These are phyloP conservation scores for Ariopsis seemanni DNA, from an alignment of 2,113 vertebrate genomes.

Conservation along the genomic window DNA sequence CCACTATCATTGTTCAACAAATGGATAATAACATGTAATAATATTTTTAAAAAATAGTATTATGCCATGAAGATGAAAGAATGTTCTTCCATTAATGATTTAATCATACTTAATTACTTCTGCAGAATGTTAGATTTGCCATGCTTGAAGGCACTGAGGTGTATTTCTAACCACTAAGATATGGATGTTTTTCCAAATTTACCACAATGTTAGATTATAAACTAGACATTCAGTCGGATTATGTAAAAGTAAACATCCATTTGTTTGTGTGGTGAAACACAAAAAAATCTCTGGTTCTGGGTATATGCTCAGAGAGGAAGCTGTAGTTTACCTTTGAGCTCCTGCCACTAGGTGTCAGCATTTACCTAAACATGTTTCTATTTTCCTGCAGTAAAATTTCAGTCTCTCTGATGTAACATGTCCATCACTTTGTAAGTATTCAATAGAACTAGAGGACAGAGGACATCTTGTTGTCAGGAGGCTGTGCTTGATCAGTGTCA, in stretches of 20 bases:
- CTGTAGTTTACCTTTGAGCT: background rate
- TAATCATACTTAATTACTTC: background rate
- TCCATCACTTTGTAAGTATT: background rate
- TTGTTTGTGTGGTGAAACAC: background rate
- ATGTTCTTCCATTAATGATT: background rate
- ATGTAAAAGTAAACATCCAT: background rate
- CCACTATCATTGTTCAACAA: background rate
- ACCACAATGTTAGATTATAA: background rate
- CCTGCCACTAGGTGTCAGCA: slow-evolving; percentile 3
- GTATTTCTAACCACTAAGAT: background rate
- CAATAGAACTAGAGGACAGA: too few species aligned
- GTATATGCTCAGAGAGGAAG: background rate
- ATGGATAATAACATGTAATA: background rate
- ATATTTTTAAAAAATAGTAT: background rate
- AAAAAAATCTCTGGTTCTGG: background rate
- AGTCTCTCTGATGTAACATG: too few species aligned
- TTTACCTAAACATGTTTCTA: background rate
- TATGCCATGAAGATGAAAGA: background rate
- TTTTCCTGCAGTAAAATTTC: background rate
- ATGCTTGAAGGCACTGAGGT: background rate
- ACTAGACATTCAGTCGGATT: background rate
- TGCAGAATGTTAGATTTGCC: background rate
- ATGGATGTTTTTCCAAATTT: background rate
- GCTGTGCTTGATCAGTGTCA: too few species aligned
- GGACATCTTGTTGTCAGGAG: too few species aligned